Base-by-base conservation (phyloP, 2,113 vertebrate genomes). In the Ia io region DNA sequence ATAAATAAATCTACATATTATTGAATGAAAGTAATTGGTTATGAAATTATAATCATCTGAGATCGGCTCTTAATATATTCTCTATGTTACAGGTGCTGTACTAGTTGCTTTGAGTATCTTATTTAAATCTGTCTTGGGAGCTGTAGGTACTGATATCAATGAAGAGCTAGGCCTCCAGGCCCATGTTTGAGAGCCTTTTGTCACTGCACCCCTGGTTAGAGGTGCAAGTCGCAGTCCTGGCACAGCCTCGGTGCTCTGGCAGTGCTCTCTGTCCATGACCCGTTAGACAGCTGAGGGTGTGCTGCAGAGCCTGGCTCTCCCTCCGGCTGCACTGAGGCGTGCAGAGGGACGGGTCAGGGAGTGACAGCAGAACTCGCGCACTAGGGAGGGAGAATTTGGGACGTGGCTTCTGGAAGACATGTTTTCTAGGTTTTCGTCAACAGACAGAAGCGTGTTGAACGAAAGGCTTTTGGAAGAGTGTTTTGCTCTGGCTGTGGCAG, bases 101-200 rank as follows among this genome's bases (percentile, higher is more conserved):
- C 23, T 20, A 9, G 5, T 59, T 74, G 49, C 40, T 78, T 94
- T 77, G 61, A 40, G 65, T 40, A 8, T 18, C 59, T 83, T 61
- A 4, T 11, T 51, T 9, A 9, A 28, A 12, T 80, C 32, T 82
- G 11, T 12, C 65, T 47, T 14, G 1, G 53, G 59, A 88, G 22
- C 56, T 42, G 0, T 37, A 35, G 47, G 13, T 67, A 4, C 10
- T 80, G 65, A 37, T n/a, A 16, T 32, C 35, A 12, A 1, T 16
- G 86, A 88, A 37, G 20, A 42, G 17, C 13, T 9, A 37, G 9
- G 63, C 74, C 0, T 25, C 1, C 44, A 53, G 37, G 35, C 49
- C 56, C 20, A 0, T 47, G 0, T 17, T 2, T 30, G 6, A 2
- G 0, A 49, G 13, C 17, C 8, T 70, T 73, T 70, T 2, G 2